These are phyloP conservation scores for Leptopilina myrica DNA, from an alignment of 2,888 invertebrate genomes.

Conservation along the genomic window DNA sequence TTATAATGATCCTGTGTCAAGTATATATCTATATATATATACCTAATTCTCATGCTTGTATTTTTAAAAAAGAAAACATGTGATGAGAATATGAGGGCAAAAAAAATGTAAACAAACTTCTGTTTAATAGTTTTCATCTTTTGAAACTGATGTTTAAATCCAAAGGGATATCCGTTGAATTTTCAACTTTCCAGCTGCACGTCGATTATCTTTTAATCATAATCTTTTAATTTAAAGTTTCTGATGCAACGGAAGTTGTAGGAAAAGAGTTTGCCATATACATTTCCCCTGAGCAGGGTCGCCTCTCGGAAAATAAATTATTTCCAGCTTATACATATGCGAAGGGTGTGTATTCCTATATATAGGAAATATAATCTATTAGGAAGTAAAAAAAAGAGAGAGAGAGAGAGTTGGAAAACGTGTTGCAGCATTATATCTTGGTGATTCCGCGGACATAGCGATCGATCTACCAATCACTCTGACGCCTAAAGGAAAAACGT, in stretches of 20 bases:
- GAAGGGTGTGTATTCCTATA: background rate
- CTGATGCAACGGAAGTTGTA: constrained; percentile 15
- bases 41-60: no score
- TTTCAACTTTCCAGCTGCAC: constrained; percentile 11
- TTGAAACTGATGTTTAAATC: background rate
- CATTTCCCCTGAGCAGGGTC: constrained; percentile 35
- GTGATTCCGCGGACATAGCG: constrained; percentile 58
- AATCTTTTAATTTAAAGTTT: constrained; percentile 37
- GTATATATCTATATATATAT: no score
- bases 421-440: constrained; percentile 54
- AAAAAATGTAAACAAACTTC: background rate
- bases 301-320: constrained; percentile 24
- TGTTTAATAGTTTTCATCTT: constrained; percentile 7
- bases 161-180: constrained; percentile 5
- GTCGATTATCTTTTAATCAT: constrained; percentile 36
- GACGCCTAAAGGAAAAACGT: constrained; percentile 61
- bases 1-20: no score
- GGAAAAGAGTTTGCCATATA: constrained; percentile 7
- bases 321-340: constrained; percentile 27
- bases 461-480: constrained; percentile 57
- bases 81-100: background rate
- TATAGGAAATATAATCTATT: constrained; percentile 10
- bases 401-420: constrained; percentile 29
- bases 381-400: background rate
- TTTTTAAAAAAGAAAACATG: no score